Evolutionary conservation across 2,113 vertebrate species (phyloP), one percentile per base, ranked within the genome.

Genomic region (Tupaia tana): DNA sequence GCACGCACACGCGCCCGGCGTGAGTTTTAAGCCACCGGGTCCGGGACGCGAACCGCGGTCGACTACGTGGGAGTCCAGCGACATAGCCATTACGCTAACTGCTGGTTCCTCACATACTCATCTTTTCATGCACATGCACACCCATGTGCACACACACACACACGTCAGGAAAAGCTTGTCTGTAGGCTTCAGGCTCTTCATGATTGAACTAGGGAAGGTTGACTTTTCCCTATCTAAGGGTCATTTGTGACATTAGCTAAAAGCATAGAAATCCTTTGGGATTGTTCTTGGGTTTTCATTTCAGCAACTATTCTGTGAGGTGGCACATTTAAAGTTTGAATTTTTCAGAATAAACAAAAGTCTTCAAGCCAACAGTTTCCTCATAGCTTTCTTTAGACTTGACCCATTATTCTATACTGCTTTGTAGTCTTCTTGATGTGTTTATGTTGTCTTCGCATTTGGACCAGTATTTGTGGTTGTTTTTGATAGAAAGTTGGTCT

Each of bases 341-440:
- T 25, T 77, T 77, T n/a, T 22, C 71, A n/a, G 25, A 54, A 66
- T 22, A 77, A 77, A 24, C 13, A 29, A 56, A 2, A 61, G 22
- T 19, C 61, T 78, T 16, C 24, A 29, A 56, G 61, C 13, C 59
- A 15, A 8, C 54, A 25, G 34, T 66, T 25, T 22, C 14, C 7
- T 24, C 43, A 43, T 43, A 43, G 22, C 15, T 25, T 79, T 34
- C 19, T 69, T 14, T 9, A 13, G 1, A 58, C 16, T 4, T 56
- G 0, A 2, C 9, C 29, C 22, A 24, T 66, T 11, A 16, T 31
- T 31, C 13, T 14, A 27, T 58, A 34, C 10, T 8, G 11, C 58
- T 15, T 3, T 59, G 54, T 13, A 2, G 29, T 19, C 59, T 24
- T 25, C 0, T 12, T 34, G 6, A 14, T 1, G 2, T 71, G 9